Conservation (phyloP, 2,888 invertebrate genomes). For the Latrodectus elegans region DNA sequence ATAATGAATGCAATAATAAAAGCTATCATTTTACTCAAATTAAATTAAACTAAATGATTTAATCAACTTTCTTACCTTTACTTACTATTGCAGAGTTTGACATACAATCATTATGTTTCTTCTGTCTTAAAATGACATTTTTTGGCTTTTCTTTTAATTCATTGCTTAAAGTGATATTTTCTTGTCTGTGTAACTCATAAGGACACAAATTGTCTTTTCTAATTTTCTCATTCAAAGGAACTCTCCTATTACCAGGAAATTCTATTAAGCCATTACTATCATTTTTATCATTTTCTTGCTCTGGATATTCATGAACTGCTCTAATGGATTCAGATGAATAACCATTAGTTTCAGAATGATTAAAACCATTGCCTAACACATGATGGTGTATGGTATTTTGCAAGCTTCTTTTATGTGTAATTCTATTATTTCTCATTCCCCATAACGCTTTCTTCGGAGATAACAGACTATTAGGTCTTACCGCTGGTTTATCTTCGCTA, state of each 20-base stretch:
- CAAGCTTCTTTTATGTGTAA: slow-evolving; percentile 3
- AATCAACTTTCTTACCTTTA: slow-evolving; percentile 33
- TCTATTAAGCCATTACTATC: slow-evolving; percentile 20
- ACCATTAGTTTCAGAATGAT: slow-evolving; percentile 34
- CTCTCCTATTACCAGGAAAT: slow-evolving; percentile 53
- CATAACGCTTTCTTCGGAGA: slow-evolving; percentile 35
- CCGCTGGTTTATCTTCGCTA: slow-evolving; percentile 43
- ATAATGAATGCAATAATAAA: no score
- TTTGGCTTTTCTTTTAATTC: slow-evolving; percentile 18
- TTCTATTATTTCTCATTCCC: slow-evolving; percentile 17
- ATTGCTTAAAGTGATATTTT: background rate
- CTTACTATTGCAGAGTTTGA: slow-evolving; percentile 42
- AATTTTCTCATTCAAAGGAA: slow-evolving; percentile 20
- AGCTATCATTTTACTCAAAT: no score
- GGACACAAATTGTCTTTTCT: background rate
- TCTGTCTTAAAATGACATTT: slow-evolving; percentile 51
- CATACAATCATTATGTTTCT: slow-evolving; percentile 30
- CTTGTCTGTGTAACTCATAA: background rate
- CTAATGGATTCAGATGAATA: slow-evolving; percentile 6
- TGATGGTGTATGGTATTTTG: slow-evolving; percentile 43
- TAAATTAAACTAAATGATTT: background rate
- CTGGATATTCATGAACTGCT: background rate
- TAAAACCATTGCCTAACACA: slow-evolving; percentile 34
- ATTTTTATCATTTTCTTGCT: background rate
- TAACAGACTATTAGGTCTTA: slow-evolving; percentile 50